A percentile compares a stretch with the other conserved stretches of the same genome.
Evolutionary conservation across 2,888 invertebrate genomes (phyloP).

Genomic region (Harpagoxenus sublaevis): DNA sequence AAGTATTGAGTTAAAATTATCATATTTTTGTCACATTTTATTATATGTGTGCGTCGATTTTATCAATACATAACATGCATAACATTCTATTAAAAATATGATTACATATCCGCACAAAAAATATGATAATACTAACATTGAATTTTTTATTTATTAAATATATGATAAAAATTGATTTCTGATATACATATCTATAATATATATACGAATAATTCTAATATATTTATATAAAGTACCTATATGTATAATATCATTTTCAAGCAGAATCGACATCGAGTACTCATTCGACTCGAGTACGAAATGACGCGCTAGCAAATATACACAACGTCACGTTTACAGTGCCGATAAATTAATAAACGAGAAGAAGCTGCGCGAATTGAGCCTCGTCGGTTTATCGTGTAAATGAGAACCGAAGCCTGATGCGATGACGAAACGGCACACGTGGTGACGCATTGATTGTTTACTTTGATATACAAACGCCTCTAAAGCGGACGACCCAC

Average conservation of each 20-base stretch:
- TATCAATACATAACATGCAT: too few relatives aligned
- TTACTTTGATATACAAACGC: slow-evolving; percentile 5
- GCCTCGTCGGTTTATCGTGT: background rate
- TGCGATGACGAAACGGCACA: background rate
- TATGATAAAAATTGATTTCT: background rate
- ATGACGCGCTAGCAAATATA: background rate
- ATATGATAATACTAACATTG: background rate
- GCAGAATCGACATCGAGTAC: background rate
- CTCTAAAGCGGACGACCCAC: background rate
- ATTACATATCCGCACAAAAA: background rate
- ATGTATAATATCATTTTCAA: background rate
- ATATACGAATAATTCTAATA: background rate
- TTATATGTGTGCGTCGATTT: too few relatives aligned
- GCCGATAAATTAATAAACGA: background rate
- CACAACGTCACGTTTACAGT: background rate
- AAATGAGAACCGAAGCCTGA: background rate
- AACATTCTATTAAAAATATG: background rate
- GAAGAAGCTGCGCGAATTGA: background rate
- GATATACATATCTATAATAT: background rate
- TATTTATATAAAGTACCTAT: background rate
- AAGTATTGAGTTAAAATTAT: background rate
- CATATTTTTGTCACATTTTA: background rate
- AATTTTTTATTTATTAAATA: background rate
- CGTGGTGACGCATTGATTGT: background rate
- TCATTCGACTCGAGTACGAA: background rate